phyloP scores from a whole-genome alignment of 2,888 invertebrate genomes.

The Malthinus flaveolus region DNA sequence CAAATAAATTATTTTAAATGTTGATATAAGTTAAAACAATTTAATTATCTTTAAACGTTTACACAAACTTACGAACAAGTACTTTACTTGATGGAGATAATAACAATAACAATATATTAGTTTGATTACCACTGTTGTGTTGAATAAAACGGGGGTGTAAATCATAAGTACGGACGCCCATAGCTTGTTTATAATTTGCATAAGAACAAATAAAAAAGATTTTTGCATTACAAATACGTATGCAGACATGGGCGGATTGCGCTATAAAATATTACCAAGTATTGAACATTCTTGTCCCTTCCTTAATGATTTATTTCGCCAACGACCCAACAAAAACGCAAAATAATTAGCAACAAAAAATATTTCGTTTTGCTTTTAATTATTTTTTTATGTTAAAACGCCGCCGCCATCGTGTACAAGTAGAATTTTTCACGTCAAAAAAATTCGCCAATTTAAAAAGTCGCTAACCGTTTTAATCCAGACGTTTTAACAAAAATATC shows the following conservation, averaged over 20 bases:
- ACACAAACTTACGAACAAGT: too few species aligned
- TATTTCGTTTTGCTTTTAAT: too few species aligned
- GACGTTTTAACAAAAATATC: too few species aligned
- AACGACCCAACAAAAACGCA: slow-evolving; percentile 11
- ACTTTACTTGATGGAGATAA: slow-evolving; percentile 1
- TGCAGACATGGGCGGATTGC: slow-evolving; percentile 22
- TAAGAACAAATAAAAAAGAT: slow-evolving; percentile 25
- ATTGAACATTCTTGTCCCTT: slow-evolving; percentile 7
- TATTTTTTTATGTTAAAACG: too few species aligned
- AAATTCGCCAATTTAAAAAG: too few species aligned
- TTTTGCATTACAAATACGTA: slow-evolving; percentile 27
- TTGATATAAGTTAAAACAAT: too few species aligned
- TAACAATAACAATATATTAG: slow-evolving; percentile 20
- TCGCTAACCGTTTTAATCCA: too few species aligned
- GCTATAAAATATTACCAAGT: slow-evolving; percentile 14
- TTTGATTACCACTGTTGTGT: slow-evolving; percentile 14
- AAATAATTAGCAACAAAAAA: slow-evolving; percentile 4
- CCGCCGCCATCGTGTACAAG: too few species aligned
- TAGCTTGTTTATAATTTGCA: slow-evolving; percentile 27
- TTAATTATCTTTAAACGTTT: too few species aligned
- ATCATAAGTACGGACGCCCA: slow-evolving; percentile 22
- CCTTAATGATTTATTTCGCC: slow-evolving; percentile 17
- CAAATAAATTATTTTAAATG: too few species aligned
- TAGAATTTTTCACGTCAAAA: too few species aligned
- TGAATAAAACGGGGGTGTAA: slow-evolving; percentile 18